These are phyloP conservation scores for Excalfactoria chinensis DNA, from an alignment of 2,113 vertebrate genomes.

Conservation along the genomic window DNA sequence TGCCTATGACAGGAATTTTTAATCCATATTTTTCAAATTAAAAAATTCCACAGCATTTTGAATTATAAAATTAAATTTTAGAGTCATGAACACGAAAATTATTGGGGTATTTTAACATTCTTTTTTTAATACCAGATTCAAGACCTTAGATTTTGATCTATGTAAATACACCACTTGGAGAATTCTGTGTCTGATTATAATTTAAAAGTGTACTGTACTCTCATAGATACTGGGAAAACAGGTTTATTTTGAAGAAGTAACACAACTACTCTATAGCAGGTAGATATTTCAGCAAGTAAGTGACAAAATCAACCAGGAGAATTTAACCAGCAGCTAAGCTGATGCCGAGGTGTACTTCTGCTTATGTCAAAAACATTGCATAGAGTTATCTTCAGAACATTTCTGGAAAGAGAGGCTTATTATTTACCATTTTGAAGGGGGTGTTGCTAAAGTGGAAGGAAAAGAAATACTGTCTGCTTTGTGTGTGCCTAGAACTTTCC, in stretches of 20 bases:
- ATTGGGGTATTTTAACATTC: conserved; percentile 3
- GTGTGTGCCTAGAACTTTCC: background rate
- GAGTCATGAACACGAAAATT: conserved; percentile 7
- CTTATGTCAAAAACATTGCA: background rate
- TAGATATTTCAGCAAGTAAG: background rate
- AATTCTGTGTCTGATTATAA: conserved; percentile 28
- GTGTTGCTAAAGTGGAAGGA: background rate
- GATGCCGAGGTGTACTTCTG: background rate
- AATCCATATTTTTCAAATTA: conserved; percentile 60
- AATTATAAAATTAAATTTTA: conserved; percentile 49
- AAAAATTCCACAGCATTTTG: conserved; percentile 34
- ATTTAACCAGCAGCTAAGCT: background rate
- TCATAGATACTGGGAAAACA: background rate
- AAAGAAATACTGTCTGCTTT: background rate
- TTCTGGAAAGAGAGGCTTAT: background rate
- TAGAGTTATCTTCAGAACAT: background rate
- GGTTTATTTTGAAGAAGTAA: background rate
- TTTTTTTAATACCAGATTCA: background rate
- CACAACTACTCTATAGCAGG: background rate
- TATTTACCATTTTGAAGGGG: background rate
- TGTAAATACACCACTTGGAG: background rate
- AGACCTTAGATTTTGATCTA: background rate
- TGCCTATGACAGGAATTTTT: background rate
- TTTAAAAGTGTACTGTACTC: background rate
- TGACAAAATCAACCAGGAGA: background rate